Evolutionary conservation across 1,140 invertebrate species (phyloP).

Genomic region (Battus philenor): DNA sequence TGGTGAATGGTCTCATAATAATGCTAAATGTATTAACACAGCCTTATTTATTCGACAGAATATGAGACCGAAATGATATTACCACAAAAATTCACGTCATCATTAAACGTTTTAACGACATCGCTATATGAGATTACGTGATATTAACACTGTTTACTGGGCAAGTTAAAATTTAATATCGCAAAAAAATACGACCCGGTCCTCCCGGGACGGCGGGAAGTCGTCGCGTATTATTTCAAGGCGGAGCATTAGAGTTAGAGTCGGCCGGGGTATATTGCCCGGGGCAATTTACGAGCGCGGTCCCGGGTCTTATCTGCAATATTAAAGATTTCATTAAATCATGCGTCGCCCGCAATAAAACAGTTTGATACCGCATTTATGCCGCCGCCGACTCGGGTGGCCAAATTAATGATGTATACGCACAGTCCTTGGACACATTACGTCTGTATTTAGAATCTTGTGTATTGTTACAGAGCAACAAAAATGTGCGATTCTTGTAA

Average conservation of each 20-base stretch:
- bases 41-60: neutral
- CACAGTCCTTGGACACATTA: neutral
- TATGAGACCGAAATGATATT: no score
- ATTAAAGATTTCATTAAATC: slow-evolving; percentile 74
- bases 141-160: slow-evolving; percentile 9
- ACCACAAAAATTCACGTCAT: slow-evolving; percentile 1
- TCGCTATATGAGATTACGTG: slow-evolving; percentile 12
- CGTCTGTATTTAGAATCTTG: neutral
- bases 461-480: neutral
- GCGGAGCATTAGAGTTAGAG: slow-evolving; percentile 31
- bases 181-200: slow-evolving; percentile 18
- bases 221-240: slow-evolving; percentile 47
- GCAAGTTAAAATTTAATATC: slow-evolving; percentile 39
- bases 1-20: no score
- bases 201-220: slow-evolving; percentile 32
- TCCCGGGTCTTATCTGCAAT: slow-evolving; percentile 57
- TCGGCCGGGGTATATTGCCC: slow-evolving; percentile 37
- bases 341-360: slow-evolving; percentile 64
- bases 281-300: slow-evolving; percentile 51
- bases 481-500: no score
- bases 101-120: slow-evolving; percentile 11
- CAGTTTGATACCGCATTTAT: slow-evolving; percentile 69
- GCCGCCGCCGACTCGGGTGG: slow-evolving; percentile 49
- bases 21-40: neutral
- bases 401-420: slow-evolving; percentile 59